phyloP scores from a whole-genome alignment of 2,888 invertebrate species.

The Heliconius aoede region DNA sequence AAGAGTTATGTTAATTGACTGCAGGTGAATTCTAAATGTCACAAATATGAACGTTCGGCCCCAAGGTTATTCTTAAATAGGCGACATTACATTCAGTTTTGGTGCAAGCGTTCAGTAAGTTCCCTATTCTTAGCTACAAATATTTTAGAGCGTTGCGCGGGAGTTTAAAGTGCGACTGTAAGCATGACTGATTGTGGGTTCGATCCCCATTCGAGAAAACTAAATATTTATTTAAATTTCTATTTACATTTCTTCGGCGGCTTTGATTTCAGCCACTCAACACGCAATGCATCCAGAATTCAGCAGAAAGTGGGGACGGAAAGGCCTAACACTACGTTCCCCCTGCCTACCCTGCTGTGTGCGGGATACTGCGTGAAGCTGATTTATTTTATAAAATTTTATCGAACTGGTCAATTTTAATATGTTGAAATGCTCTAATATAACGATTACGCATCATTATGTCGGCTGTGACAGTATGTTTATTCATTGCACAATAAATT shows the following conservation, averaged over 20 bases:
- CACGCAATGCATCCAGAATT: too few species aligned
- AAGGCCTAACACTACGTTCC: too few species aligned
- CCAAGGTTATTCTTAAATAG: slow-evolving; percentile 58
- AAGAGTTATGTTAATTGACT: slow-evolving; percentile 20
- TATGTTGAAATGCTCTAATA: slow-evolving; percentile 12
- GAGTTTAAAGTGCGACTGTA: too few species aligned
- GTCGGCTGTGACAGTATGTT: background rate
- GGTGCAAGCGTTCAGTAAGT: slow-evolving; percentile 36
- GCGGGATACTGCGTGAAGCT: too few species aligned
- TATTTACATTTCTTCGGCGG: too few species aligned
- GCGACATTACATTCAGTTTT: slow-evolving; percentile 53
- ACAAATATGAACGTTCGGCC: slow-evolving; percentile 51
- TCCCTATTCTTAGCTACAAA: background rate
- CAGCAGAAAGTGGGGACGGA: too few species aligned
- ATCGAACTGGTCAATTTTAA: background rate
- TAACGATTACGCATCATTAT: background rate
- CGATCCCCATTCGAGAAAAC: too few species aligned
- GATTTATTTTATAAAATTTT: background rate
- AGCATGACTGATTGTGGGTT: too few species aligned
- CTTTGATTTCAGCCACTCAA: too few species aligned
- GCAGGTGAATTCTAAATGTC: slow-evolving; percentile 22
- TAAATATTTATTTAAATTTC: too few species aligned
- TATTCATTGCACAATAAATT: slow-evolving; percentile 12
- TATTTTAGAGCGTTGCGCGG: background rate
- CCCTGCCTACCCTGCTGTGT: too few species aligned